Evolutionary conservation across 2,888 invertebrate genomes (phyloP), one percentile per base, ranked within the genome.

Genomic region (Baccha elongata): DNA sequence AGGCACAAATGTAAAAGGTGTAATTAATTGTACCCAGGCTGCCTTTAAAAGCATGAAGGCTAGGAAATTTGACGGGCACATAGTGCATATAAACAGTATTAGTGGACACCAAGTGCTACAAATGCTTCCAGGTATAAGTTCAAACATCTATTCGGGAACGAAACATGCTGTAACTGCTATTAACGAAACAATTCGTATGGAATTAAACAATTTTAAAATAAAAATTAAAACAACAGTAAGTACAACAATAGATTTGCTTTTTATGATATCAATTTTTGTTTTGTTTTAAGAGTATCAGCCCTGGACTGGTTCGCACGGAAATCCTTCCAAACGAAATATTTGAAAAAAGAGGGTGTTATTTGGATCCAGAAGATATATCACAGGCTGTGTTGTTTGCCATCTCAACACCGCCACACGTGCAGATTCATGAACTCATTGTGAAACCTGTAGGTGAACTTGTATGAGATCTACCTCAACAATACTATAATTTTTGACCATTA

Each of bases 41-140:
- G 93, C 92, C 0, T 87, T 91, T 3, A 87, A 87, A 0, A 92
- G 92, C 8, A 92, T 93, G 92, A 90, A 88, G 29, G 87, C 87
- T 13, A 87, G 88, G 8, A 88, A 86, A 90, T 72, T 86, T 50
- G 79, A 86, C 0, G 89, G 89, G 0, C 89, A 89, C 37, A 79
- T 89, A 71, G 85, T 89, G 26, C 88, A 87, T 42, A 89, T 89
- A 17, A 89, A 89, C 29, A 89, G 89, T 75, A 86, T 88, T 10
- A 48, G 86, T 19, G 90, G 90, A 1, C 91, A 91, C 73, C 84
- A 83, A 21, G 85, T 89, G 1, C 58, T 42, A 0, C 10, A 55
- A 3, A 65, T 1, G 7, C 5, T 4, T 86, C 6, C 29, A 37
- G 1, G 62, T 85, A 0, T 6, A 10, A 88, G 87, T 35, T 80